phyloP scores from a whole-genome alignment of 2,888 invertebrate genomes.

The Lasius platythorax region DNA sequence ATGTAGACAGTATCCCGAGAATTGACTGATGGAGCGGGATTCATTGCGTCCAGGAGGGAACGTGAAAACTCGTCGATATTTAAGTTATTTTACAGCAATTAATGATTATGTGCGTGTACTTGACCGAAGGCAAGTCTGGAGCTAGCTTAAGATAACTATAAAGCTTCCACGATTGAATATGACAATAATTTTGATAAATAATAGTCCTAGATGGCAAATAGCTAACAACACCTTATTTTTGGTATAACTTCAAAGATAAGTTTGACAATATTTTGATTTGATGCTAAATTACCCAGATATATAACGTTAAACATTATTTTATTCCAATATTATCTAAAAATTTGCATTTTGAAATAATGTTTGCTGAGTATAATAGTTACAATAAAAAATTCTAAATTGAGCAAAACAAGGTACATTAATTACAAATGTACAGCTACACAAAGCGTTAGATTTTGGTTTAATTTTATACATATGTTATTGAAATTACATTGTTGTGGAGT shows the following conservation, averaged over 20 bases:
- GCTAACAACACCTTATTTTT: not conserved
- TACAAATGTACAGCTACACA: constrained; percentile 1
- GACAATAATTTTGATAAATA: not conserved
- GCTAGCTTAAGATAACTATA: not conserved
- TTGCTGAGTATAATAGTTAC: not conserved
- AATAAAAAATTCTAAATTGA: constrained; percentile 1
- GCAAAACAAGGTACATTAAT: constrained; percentile 1
- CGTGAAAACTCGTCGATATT: not conserved
- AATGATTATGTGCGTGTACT: not conserved
- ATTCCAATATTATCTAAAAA: not conserved
- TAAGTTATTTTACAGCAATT: constrained; percentile 8
- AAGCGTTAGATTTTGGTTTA: not conserved
- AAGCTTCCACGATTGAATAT: not conserved
- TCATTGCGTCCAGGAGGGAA: not conserved
- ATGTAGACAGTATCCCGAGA: not conserved
- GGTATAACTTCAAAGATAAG: not conserved
- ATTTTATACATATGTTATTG: constrained; percentile 24
- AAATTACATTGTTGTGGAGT: not conserved
- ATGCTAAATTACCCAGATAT: not conserved
- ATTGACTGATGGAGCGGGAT: not conserved
- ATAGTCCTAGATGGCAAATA: not conserved
- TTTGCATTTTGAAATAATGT: not conserved
- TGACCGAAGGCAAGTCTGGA: not conserved
- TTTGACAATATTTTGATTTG: not conserved
- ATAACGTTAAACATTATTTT: not conserved